Evolutionary conservation across 2,888 invertebrate genomes (phyloP).

Genomic region (Drosophila neotestacea): DNA sequence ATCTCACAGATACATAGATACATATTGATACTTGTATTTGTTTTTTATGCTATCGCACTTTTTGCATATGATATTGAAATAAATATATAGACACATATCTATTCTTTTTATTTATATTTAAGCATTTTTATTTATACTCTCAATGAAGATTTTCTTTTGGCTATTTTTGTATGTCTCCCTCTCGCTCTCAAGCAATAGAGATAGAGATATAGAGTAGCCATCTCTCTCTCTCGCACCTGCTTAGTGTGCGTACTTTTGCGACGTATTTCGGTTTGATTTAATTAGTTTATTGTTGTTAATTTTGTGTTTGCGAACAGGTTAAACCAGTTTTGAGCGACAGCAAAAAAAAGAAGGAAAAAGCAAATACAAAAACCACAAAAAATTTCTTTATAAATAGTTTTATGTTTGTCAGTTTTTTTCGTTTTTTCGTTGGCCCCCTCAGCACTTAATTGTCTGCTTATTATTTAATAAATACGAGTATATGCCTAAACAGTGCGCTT

Average conservation of each 20-base stretch:
- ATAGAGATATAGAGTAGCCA: constrained; percentile 5
- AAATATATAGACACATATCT: neutral
- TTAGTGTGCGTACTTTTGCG: constrained; percentile 56
- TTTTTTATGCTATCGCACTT: neutral
- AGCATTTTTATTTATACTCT: constrained; percentile 18
- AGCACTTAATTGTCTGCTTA: constrained; percentile 53
- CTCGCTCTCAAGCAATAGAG: constrained; percentile 14
- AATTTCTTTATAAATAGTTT: constrained; percentile 57
- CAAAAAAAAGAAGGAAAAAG: constrained; percentile 4
- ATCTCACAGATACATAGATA: constrained; percentile 1
- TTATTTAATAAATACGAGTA: constrained; percentile 49
- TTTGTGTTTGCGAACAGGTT: constrained; percentile 60
- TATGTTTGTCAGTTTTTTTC: constrained; percentile 15
- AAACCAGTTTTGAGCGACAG: constrained; percentile 57
- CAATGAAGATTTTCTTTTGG: constrained; percentile 23
- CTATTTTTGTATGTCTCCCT: constrained; percentile 12
- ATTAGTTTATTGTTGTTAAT: constrained; percentile 75
- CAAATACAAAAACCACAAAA: constrained; percentile 9
- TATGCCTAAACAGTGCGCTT: constrained; percentile 54
- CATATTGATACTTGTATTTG: neutral
- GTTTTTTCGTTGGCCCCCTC: constrained; percentile 26
- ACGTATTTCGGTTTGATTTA: constrained; percentile 73
- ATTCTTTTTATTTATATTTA: constrained; percentile 17
- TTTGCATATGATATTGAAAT: constrained; percentile 13
- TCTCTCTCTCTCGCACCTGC: constrained; percentile 18